These are phyloP conservation scores for Cuniculus paca DNA, from an alignment of 2,797 vertebrate species.

Conservation along the genomic window DNA sequence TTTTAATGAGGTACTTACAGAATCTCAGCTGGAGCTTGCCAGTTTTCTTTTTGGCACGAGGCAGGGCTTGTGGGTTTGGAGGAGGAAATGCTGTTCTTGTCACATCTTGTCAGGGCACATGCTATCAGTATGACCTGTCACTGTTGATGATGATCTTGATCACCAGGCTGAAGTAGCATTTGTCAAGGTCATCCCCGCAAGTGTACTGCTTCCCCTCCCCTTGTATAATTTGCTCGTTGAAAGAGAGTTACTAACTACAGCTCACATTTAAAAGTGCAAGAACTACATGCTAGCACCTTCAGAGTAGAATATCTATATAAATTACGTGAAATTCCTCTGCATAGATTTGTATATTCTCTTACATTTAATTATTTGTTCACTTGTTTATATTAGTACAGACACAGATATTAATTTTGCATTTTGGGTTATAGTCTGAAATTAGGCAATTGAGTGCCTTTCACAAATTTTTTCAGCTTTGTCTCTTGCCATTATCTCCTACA, in stretches of 20 bases:
- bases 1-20: background rate
- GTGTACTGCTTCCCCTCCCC: too few relatives aligned
- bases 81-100: background rate
- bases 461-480: background rate
- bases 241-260: background rate
- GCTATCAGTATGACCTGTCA: background rate
- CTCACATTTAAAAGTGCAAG: background rate
- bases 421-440: background rate
- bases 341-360: background rate
- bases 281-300: background rate
- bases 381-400: background rate
- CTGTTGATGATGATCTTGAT: background rate
- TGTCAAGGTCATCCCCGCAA: background rate
- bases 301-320: background rate
- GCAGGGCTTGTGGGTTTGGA: background rate
- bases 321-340: background rate
- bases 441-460: background rate
- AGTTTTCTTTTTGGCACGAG: background rate
- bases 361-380: background rate
- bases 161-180: background rate
- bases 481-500: background rate
- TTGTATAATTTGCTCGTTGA: background rate
- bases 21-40: background rate
- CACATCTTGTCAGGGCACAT: background rate
- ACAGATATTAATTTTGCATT: background rate